Evolutionary conservation across 2,797 vertebrate genomes (phyloP), one percentile per base, ranked within the genome.

Genomic region (Heterohyrax brucei): DNA sequence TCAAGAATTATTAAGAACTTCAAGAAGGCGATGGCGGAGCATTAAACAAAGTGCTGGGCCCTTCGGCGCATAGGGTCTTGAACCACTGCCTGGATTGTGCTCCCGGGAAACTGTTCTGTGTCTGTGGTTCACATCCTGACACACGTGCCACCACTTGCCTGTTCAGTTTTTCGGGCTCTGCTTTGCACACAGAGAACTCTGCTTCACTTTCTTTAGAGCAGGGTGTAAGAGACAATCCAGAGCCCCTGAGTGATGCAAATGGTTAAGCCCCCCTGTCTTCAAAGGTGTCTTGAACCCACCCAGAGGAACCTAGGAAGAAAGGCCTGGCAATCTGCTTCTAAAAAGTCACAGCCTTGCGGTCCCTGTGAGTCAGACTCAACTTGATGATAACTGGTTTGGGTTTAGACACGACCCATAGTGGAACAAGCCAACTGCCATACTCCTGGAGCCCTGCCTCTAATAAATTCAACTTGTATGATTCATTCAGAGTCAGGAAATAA

Each of bases 401-500:
- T 19, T 39, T 72, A 33, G 68, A 72, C 68, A 24, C 59, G 66
- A 44, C 7, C 56, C 76, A 1, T 24, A 18, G 19, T 50, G 30
- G 76, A 89, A 82, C 92, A 85, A 70, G 12, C 26, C 24, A 62
- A 85, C 30, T 7, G 50, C 44, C 33, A 78, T 62, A 50, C 10
- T 73, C 64, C 9, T 2, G 3, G 76, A 73, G 22, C 21, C 19
- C 81, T 79, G 77, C 61, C 83, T 83, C 56, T 68, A 44, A 86
- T 48, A 83, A 96, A 77, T 30, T 87, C 62, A 72, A 30, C 59
- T 89, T 33, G 77, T 64, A 53, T 83, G 77, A 83, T 87, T 80
- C 94, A 91, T 82, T 91, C 46, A 33, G 44, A 59, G 50, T 78
- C 72, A 2, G 75, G 64, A 95, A 2, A 3, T 61, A 89, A 97